Conservation (phyloP, 1,140 invertebrate genomes). For the Plectrocnemia conspersa region DNA sequence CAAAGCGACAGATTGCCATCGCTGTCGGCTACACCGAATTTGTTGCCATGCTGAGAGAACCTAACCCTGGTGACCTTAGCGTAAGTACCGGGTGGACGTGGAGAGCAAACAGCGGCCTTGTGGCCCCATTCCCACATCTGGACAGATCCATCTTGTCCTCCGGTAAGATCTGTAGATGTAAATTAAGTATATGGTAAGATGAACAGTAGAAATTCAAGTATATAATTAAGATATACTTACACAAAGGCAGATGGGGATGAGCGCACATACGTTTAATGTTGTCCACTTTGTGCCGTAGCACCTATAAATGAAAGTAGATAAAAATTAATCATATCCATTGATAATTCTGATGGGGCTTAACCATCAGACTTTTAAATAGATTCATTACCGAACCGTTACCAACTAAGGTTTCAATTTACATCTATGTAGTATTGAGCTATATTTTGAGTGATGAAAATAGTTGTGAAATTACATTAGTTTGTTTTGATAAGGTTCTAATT, state of each 20-base stretch:
- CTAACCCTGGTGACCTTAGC: constrained; percentile 94
- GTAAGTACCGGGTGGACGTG: constrained; percentile 78
- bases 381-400: too few relatives aligned
- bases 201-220: neutral
- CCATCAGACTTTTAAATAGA: too few relatives aligned
- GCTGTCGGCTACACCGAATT: constrained; percentile 93
- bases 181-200: neutral
- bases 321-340: too few relatives aligned
- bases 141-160: constrained; percentile 95
- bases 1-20: constrained; percentile 88
- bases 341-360: too few relatives aligned
- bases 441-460: too few relatives aligned
- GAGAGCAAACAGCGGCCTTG: constrained; percentile 79
- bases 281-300: constrained; percentile 83
- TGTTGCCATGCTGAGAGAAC: constrained; percentile 96
- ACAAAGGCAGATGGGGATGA: constrained; percentile 90
- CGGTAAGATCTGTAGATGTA: constrained; percentile 77
- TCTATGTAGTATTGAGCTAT: too few relatives aligned
- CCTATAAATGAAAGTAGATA: constrained; percentile 58
- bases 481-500: too few relatives aligned
- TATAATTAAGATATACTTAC: constrained; percentile 60
- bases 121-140: constrained; percentile 98
- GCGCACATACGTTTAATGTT: constrained; percentile 92
- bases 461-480: too few relatives aligned
- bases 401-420: too few relatives aligned